Percentiles rank a stretch among this genome's conserved stretches.
These are phyloP conservation scores for Chelon labrosus DNA, from an alignment of 2,797 vertebrate species.

Conservation along the genomic window DNA sequence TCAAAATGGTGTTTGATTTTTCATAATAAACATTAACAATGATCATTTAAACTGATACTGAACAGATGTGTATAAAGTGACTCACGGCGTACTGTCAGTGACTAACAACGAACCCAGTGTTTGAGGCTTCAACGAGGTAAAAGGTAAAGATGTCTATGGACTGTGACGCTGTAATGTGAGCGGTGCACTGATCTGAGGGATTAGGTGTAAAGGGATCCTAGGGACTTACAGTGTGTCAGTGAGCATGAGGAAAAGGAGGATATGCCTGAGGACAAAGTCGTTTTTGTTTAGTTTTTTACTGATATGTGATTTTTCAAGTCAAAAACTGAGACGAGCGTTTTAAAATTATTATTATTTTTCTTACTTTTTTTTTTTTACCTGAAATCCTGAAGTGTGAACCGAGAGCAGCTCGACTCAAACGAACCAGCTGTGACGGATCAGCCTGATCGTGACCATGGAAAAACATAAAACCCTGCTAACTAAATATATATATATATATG, in stretches of 20 bases:
- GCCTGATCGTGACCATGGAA: constrained; percentile 19
- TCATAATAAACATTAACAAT: too few relatives aligned
- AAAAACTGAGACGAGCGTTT: constrained; percentile 33
- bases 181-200: constrained; percentile 9
- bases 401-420: constrained; percentile 27
- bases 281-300: constrained; percentile 27
- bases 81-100: too few relatives aligned
- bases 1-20: too few relatives aligned
- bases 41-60: too few relatives aligned
- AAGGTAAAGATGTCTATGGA: neutral
- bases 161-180: neutral
- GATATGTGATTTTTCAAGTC: constrained; percentile 77
- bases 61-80: too few relatives aligned
- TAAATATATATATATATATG: neutral
- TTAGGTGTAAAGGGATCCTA: neutral
- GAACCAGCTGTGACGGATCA: constrained; percentile 11
- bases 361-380: constrained; percentile 9
- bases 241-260: constrained; percentile 36
- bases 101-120: neutral
- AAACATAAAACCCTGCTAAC: neutral
- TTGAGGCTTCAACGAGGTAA: too few relatives aligned
- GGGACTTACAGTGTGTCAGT: neutral
- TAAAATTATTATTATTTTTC: too few relatives aligned
- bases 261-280: constrained; percentile 70
- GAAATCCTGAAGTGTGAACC: constrained; percentile 42